A percentile compares a stretch with the other conserved stretches of the same genome.
These are phyloP conservation scores for Ibidorhyncha struthersii DNA, from an alignment of 2,113 vertebrate species.

Conservation along the genomic window DNA sequence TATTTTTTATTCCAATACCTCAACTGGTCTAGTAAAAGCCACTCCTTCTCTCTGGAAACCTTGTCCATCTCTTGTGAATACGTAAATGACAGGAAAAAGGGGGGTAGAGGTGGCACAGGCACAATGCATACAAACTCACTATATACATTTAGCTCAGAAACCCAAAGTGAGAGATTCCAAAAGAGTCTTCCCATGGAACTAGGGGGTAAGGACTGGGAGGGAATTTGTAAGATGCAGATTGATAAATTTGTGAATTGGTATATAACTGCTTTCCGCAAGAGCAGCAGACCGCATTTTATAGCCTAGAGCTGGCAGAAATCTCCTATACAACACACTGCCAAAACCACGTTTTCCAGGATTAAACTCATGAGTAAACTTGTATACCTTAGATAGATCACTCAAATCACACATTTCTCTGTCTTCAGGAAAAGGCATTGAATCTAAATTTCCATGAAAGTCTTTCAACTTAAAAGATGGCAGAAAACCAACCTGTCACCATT, in stretches of 20 bases:
- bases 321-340: neutral
- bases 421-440: neutral
- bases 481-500: neutral
- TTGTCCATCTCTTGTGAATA: neutral
- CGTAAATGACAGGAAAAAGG: neutral
- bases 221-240: neutral
- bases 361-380: neutral
- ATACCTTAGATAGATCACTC: neutral
- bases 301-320: neutral
- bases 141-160: neutral
- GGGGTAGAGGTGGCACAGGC: neutral
- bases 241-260: neutral
- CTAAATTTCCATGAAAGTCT: neutral
- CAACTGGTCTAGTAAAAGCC: neutral
- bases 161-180: neutral
- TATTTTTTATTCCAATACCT: neutral
- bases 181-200: neutral
- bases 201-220: neutral
- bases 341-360: neutral
- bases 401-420: neutral
- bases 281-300: neutral
- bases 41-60: neutral
- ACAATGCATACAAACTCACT: neutral
- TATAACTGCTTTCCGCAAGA: neutral
- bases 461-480: neutral